These are phyloP conservation scores for Tetramorium alpestre DNA, from an alignment of 1,140 invertebrate species.

Conservation along the genomic window DNA sequence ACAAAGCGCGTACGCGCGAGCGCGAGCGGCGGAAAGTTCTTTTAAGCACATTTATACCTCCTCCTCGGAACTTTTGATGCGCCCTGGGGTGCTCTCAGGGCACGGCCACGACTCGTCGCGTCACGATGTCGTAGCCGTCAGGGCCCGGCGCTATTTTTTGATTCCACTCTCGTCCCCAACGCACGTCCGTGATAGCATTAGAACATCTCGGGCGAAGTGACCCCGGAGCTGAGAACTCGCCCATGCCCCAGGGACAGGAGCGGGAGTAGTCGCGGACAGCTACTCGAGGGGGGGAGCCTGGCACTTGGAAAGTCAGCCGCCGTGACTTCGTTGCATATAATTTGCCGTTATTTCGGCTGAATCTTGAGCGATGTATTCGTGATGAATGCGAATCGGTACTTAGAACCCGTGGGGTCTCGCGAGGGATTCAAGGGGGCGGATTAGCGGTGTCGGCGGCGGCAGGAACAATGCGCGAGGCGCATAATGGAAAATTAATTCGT, in stretches of 20 bases:
- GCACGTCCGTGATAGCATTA: constrained; percentile 50
- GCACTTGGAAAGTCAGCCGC: constrained; percentile 62
- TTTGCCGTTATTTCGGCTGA: constrained; percentile 46
- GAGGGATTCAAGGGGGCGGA: neutral
- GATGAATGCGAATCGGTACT: constrained; percentile 23
- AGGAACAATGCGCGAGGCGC: constrained; percentile 11
- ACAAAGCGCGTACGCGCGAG: neutral
- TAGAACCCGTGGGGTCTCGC: neutral
- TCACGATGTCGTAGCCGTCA: constrained; percentile 24
- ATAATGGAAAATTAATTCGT: constrained; percentile 54
- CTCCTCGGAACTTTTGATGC: constrained; percentile 72
- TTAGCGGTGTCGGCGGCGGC: neutral
- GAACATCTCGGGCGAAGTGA: constrained; percentile 28
- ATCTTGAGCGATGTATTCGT: constrained; percentile 33
- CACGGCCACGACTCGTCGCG: constrained; percentile 45
- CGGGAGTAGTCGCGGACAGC: neutral
- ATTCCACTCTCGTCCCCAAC: constrained; percentile 41
- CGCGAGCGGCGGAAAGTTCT: constrained; percentile 57
- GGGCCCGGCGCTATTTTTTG: constrained; percentile 39
- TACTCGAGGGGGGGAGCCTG: neutral
- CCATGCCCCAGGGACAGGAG: neutral
- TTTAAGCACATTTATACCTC: constrained; percentile 74
- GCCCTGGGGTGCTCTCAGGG: constrained; percentile 68
- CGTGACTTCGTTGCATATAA: constrained; percentile 64
- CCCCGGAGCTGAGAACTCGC: constrained; percentile 7